A percentile compares a stretch with the other conserved stretches of the same genome.
These are phyloP conservation scores for Cercopithecus hamlyni DNA, from an alignment of 2,797 vertebrate genomes.

Conservation along the genomic window DNA sequence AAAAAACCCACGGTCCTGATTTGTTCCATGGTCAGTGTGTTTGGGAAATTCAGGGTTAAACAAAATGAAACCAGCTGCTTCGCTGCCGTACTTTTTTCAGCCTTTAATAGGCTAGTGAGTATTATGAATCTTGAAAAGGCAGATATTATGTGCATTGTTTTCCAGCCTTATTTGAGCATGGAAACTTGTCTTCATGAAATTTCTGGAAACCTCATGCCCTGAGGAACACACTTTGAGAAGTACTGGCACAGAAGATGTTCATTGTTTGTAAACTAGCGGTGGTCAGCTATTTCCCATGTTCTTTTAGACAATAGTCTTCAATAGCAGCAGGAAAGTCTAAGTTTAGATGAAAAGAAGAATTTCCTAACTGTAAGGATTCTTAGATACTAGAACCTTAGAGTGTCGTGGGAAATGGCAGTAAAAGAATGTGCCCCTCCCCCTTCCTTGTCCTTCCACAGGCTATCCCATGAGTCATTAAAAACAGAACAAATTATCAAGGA, in stretches of 20 bases:
- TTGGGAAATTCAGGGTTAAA: not conserved
- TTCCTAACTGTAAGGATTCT: not conserved
- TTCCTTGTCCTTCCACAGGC: not conserved
- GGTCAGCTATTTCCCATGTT: not conserved
- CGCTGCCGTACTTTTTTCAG: not conserved
- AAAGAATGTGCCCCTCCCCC: not conserved
- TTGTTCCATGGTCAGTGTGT: not conserved
- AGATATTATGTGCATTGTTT: not conserved
- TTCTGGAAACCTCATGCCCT: not conserved
- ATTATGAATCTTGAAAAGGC: not conserved
- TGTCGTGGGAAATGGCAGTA: not conserved
- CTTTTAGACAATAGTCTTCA: not conserved
- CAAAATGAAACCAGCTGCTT: constrained; percentile 6
- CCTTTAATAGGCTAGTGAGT: not conserved
- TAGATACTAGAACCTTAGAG: not conserved
- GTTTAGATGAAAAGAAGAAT: not conserved
- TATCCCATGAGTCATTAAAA: constrained; percentile 10
- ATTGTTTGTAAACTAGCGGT: not conserved
- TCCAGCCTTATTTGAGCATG: not conserved
- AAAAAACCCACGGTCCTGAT: accelerated
- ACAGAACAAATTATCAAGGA: constrained; percentile 44
- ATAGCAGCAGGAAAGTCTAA: not conserved
- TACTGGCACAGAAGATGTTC: not conserved
- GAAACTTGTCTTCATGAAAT: constrained; percentile 1
- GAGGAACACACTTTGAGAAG: not conserved